Evolutionary conservation across 2,113 vertebrate species (phyloP), one percentile per base, ranked within the genome.

Genomic region (Miniopterus natalensis): DNA sequence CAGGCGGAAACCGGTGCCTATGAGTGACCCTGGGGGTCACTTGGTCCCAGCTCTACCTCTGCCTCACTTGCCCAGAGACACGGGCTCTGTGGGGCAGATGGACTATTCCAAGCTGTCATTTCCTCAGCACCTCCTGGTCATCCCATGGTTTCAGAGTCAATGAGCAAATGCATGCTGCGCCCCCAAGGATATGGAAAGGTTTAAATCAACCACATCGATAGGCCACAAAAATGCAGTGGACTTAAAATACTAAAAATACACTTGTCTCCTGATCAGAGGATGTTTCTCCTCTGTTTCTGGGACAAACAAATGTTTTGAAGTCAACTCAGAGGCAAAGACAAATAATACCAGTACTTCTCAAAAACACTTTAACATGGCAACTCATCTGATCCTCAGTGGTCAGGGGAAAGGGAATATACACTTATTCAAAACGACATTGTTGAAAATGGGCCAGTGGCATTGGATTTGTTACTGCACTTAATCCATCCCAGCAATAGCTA

Each of bases 261-360:
- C n/a, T 57, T 66, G 29, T 75, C 51, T 92, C 40, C 18, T 25
- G 29, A 84, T 13, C 45, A 53, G 47, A 78, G 63, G 29, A 3
- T 45, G 61, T 42, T 75, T 87, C 29, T 75, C 88, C 61, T 92
- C 57, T 78, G 17, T 75, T 75, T 36, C 31, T 49, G 17, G 47
- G 49, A 68, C 23, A 73, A 68, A 80, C 42, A 79, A 84, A 84
- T 49, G 51, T 88, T 94, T 27, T 80, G 18, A 87, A 81, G n/a
- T 89, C 55, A 68, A 40, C 53, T 17, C 74, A 45, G n/a, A 89
- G 21, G 13, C 53, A 80, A 27, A 36, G 10, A 29, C 36, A 84
- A 81, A 86, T 75, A 29, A 86, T 70, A 70, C 7, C 63, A 29
- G 40, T 51, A 55, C 8, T 42, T 93, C 68, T 68, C 51, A 95